Percentiles rank a stretch among this genome's conserved stretches.
phyloP scores from a whole-genome alignment of 2,797 vertebrate genomes.

The Pangasius macronema region DNA sequence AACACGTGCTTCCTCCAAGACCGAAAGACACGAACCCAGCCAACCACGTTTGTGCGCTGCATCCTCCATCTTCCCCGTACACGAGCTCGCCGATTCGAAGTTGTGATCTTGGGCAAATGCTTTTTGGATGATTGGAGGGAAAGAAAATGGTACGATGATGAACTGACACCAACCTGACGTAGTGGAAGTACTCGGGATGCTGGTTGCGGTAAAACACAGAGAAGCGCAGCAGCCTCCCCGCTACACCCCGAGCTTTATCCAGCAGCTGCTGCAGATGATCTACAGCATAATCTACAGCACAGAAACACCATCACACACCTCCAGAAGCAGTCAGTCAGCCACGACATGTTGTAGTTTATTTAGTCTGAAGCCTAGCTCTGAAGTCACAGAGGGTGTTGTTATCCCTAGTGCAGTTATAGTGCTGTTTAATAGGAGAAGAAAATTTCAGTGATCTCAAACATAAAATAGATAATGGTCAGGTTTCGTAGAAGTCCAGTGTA shows the following conservation, averaged over 20 bases:
- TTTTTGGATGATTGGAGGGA: neutral
- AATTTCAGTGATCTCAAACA: no score
- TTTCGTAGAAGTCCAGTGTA: no score
- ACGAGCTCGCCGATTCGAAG: neutral
- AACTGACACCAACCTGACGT: conserved; percentile 65
- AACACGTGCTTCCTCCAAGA: neutral
- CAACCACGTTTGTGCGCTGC: neutral
- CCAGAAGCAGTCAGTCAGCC: neutral
- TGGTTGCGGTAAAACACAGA: conserved; percentile 94
- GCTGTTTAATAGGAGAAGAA: no score
- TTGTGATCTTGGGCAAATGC: neutral
- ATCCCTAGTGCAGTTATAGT: no score
- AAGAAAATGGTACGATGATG: neutral
- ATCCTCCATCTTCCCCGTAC: neutral
- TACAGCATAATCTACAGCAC: conserved; percentile 84
- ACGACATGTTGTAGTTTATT: neutral
- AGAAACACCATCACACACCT: neutral
- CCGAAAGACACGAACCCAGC: neutral
- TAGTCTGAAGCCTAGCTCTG: no score
- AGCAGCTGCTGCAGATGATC: conserved; percentile 90
- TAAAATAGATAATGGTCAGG: no score
- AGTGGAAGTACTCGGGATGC: conserved; percentile 88
- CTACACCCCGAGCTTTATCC: conserved; percentile 89
- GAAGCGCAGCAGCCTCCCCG: conserved; percentile 88
- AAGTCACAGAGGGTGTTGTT: no score